These are phyloP conservation scores for Styela clava DNA, from an alignment of 23 tunicate species.

Conservation along the genomic window DNA sequence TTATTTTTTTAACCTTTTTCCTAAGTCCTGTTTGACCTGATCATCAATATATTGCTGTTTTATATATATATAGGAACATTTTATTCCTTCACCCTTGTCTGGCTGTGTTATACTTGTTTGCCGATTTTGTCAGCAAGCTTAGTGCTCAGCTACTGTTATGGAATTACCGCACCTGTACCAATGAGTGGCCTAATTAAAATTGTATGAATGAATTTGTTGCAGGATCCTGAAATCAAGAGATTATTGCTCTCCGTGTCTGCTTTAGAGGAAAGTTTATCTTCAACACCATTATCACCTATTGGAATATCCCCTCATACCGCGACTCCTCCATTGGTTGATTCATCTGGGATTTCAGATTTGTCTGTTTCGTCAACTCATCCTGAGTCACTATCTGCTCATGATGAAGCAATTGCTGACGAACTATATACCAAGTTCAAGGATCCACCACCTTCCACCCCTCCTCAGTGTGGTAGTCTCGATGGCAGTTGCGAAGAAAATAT, in stretches of 20 bases:
- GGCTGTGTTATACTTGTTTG: too few species aligned
- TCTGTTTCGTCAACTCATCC: background rate
- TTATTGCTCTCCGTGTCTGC: background rate
- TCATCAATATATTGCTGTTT: too few species aligned
- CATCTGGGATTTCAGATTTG: background rate
- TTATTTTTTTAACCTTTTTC: too few species aligned
- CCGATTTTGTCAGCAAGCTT: too few species aligned
- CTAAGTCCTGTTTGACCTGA: too few species aligned
- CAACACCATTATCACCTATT: background rate
- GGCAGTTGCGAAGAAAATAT: background rate
- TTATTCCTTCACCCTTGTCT: too few species aligned
- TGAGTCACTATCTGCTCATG: conserved; percentile 47
- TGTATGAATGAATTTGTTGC: too few species aligned
- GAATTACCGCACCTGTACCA: too few species aligned
- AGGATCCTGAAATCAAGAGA: conserved; percentile 21
- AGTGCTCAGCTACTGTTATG: too few species aligned
- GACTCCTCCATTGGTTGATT: background rate
- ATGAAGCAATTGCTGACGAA: conserved; percentile 53
- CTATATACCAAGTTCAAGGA: conserved; percentile 25
- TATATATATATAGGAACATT: too few species aligned
- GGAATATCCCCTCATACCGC: conserved; percentile 5
- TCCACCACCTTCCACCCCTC: conserved; percentile 54
- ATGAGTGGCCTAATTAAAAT: too few species aligned
- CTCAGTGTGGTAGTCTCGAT: conserved; percentile 10
- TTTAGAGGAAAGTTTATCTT: background rate